These are phyloP conservation scores for Helobdella robusta DNA, from an alignment of 2,888 invertebrate species.

Conservation along the genomic window DNA sequence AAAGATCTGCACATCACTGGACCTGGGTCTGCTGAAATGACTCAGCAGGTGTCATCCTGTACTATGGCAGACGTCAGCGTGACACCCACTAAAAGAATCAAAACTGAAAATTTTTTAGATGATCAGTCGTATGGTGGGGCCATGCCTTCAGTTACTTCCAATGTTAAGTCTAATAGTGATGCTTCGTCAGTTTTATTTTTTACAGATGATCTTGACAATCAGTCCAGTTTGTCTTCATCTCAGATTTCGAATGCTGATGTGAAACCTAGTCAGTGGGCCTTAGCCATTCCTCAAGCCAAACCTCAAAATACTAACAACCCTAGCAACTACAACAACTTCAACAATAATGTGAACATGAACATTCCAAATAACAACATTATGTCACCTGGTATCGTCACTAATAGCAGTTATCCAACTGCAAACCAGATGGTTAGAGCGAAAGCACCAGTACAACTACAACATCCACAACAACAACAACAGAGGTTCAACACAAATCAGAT, in stretches of 20 bases:
- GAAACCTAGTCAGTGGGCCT: constrained; percentile 1
- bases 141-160: not conserved
- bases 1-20: constrained; percentile 13
- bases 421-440: not conserved
- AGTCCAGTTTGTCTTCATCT: not conserved
- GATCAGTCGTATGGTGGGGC: not conserved
- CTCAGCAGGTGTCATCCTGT: constrained; percentile 1
- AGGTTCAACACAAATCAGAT: not conserved
- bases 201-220: constrained; percentile 23
- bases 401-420: not conserved
- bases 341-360: too few relatives aligned
- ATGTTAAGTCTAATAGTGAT: not conserved
- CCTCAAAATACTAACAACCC: too few relatives aligned
- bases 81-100: constrained; percentile 12
- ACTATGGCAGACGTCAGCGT: constrained; percentile 5
- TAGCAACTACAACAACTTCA: too few relatives aligned
- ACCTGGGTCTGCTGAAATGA: not conserved
- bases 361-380: not conserved
- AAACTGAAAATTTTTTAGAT: constrained; percentile 9
- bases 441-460: not conserved
- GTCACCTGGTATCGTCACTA: not conserved
- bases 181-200: constrained; percentile 8
- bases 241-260: not conserved
- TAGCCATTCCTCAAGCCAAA: not conserved
- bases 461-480: not conserved